A percentile compares a stretch with the other conserved stretches of the same genome.
These are phyloP conservation scores for Crax fasciolata DNA, from an alignment of 2,797 vertebrate genomes.

Conservation along the genomic window DNA sequence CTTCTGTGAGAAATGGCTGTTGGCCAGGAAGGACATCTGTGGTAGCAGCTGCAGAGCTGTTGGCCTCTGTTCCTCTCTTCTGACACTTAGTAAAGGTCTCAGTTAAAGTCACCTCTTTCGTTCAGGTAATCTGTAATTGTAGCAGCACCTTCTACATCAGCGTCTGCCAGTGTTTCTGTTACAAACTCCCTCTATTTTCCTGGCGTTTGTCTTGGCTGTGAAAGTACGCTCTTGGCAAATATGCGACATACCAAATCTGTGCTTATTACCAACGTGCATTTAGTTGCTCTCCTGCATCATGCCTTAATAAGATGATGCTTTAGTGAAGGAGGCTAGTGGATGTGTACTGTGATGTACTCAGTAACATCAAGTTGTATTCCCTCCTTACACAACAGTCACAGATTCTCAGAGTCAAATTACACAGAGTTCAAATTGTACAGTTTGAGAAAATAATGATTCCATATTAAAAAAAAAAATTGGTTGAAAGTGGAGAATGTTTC, in stretches of 20 bases:
- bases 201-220: conserved; percentile 8
- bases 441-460: neutral
- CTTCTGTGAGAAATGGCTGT: conserved; percentile 20
- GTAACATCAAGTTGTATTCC: neutral
- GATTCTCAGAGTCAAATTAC: neutral
- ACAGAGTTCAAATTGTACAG: neutral
- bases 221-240: neutral
- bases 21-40: conserved; percentile 37
- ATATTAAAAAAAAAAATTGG: neutral
- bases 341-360: neutral
- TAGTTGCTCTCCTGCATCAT: neutral
- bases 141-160: neutral
- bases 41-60: conserved; percentile 40
- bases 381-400: neutral
- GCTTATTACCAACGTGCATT: neutral
- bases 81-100: conserved; percentile 45
- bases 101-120: conserved; percentile 12
- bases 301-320: neutral
- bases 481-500: neutral
- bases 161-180: neutral
- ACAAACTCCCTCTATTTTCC: neutral
- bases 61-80: conserved; percentile 20
- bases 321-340: neutral
- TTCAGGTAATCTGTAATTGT: conserved; percentile 27
- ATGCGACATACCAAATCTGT: neutral